Percentiles rank a stretch among this genome's conserved stretches.
These are phyloP conservation scores for Rhegmatorhina hoffmannsi DNA, from an alignment of 2,113 vertebrate species.

Conservation along the genomic window DNA sequence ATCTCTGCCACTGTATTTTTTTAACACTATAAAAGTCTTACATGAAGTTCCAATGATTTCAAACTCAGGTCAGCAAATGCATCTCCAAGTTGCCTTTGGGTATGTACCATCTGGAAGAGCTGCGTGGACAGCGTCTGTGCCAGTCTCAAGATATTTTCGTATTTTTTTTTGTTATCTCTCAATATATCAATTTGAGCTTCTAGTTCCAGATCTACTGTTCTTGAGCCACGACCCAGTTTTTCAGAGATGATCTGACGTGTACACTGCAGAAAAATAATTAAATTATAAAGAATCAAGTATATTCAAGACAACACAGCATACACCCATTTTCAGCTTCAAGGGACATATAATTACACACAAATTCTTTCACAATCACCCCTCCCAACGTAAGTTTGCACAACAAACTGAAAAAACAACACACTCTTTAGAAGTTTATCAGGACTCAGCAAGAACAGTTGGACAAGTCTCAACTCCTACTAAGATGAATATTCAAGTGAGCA, in stretches of 20 bases:
- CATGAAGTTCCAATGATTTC: slow-evolving; percentile 95
- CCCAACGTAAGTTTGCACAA: slow-evolving; percentile 65
- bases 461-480: slow-evolving; percentile 60
- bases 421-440: slow-evolving; percentile 58
- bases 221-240: slow-evolving; percentile 96
- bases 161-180: slow-evolving; percentile 96
- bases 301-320: slow-evolving; percentile 15
- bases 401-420: slow-evolving; percentile 54
- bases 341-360: slow-evolving; percentile 37
- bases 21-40: slow-evolving; percentile 75
- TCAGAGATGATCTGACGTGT: slow-evolving; percentile 97
- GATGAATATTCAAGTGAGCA: slow-evolving; percentile 57
- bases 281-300: slow-evolving; percentile 35
- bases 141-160: slow-evolving; percentile 91
- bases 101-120: slow-evolving; percentile 93
- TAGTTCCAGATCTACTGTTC: slow-evolving; percentile 94
- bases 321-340: slow-evolving; percentile 55
- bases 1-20: slow-evolving; percentile 26
- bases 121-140: slow-evolving; percentile 90
- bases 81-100: slow-evolving; percentile 94
- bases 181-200: slow-evolving; percentile 95
- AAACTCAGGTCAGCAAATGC: slow-evolving; percentile 97
- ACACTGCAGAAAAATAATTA: slow-evolving; percentile 79
- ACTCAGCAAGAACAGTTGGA: slow-evolving; percentile 64
- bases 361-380: slow-evolving; percentile 69